Percentiles rank a stretch among this genome's conserved stretches.
Conservation (phyloP, 1,140 invertebrate genomes). For the Coenobita brevimanus region DNA sequence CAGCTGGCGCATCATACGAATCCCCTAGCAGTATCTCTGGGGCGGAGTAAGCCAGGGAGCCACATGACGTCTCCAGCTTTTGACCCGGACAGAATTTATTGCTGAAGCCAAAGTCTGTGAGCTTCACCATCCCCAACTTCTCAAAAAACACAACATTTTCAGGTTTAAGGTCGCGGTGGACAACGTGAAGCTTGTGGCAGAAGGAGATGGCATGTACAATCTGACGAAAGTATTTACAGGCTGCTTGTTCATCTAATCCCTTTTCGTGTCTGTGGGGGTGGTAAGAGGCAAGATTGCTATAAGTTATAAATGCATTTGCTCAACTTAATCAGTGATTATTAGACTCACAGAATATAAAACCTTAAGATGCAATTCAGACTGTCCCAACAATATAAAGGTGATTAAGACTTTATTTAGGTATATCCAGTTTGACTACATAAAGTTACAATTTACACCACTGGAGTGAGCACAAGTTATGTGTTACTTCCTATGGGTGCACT, state of each 20-base stretch:
- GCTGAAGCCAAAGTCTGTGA: conserved; percentile 99
- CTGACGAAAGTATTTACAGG: conserved; percentile 89
- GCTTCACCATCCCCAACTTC: conserved; percentile 96
- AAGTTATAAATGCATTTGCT: no score
- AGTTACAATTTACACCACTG: no score
- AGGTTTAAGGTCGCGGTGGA: conserved; percentile 97
- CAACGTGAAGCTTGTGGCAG: conserved; percentile 95
- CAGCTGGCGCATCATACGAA: conserved; percentile 94
- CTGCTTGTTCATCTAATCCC: conserved; percentile 80
- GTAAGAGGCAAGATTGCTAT: neutral
- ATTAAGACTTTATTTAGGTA: no score
- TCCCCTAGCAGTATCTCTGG: conserved; percentile 98
- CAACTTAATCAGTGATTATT: no score
- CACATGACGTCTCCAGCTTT: conserved; percentile 98
- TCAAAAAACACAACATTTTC: conserved; percentile 99
- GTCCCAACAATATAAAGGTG: no score
- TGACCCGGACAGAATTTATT: conserved; percentile 96
- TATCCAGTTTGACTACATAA: no score
- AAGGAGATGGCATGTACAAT: conserved; percentile 98
- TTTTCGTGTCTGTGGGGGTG: conserved; percentile 76
- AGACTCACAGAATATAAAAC: no score
- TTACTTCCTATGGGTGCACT: no score
- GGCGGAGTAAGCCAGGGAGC: conserved; percentile 99
- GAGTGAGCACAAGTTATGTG: no score
- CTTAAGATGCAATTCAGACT: no score